phyloP scores from a whole-genome alignment of 2,888 invertebrate genomes.

The Stenichneumon culpator region DNA sequence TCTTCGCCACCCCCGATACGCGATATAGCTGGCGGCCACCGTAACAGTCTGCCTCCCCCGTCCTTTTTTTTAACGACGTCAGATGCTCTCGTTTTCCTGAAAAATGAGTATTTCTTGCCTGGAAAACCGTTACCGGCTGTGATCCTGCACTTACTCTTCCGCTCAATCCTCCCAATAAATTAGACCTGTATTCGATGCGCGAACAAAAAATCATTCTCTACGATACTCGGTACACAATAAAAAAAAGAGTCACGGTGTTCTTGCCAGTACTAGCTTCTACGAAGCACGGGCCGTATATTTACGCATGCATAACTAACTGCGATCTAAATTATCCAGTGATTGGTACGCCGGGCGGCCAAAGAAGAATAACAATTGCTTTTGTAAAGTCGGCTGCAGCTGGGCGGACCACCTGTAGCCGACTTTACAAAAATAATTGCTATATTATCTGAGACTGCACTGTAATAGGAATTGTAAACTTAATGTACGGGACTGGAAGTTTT shows the following conservation, averaged over 20 bases:
- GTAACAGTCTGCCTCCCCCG: constrained; percentile 26
- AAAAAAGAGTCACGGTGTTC: background rate
- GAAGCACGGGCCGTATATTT: background rate
- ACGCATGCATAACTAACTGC: background rate
- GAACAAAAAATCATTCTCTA: constrained; percentile 1
- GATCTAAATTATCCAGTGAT: background rate
- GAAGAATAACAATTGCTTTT: no score
- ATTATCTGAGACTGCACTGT: no score
- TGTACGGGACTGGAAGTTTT: no score
- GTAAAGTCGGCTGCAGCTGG: no score
- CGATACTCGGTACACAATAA: background rate
- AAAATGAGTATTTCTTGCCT: constrained; percentile 76
- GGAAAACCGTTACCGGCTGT: constrained; percentile 35
- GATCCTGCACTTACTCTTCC: constrained; percentile 28
- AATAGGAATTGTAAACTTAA: no score
- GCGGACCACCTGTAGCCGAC: no score
- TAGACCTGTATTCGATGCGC: constrained; percentile 62
- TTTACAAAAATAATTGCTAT: no score
- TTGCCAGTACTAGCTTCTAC: background rate
- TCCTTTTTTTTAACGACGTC: constrained; percentile 62
- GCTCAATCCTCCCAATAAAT: constrained; percentile 75
- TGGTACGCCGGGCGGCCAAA: no score
- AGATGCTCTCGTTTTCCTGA: constrained; percentile 64
- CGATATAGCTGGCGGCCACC: background rate
- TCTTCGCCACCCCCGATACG: constrained; percentile 13